phyloP scores from a whole-genome alignment of 2,888 invertebrate genomes.

The Ellobium chinense region DNA sequence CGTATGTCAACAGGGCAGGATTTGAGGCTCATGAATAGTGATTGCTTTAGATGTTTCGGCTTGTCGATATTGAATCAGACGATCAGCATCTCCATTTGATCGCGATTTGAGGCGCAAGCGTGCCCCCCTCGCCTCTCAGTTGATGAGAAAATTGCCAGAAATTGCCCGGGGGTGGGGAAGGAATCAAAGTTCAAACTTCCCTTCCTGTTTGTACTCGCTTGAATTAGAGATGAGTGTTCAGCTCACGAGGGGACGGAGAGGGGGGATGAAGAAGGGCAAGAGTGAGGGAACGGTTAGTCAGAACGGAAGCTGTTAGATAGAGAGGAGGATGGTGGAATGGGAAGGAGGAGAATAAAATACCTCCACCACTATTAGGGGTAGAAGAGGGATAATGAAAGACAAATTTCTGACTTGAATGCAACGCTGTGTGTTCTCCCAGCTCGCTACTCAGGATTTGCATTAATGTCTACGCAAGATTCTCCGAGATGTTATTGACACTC shows the following conservation, averaged over 20 bases:
- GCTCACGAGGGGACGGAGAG: neutral
- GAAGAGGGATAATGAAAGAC: neutral
- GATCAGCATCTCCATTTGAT: slow-evolving; percentile 40
- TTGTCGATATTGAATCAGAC: slow-evolving; percentile 31
- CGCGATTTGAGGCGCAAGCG: slow-evolving; percentile 19
- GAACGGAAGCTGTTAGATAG: neutral
- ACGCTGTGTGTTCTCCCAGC: neutral
- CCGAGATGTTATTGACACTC: neutral
- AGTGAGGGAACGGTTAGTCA: neutral
- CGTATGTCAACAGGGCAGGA: slow-evolving; percentile 29
- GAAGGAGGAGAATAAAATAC: neutral
- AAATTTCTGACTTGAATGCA: neutral
- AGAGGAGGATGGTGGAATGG: neutral
- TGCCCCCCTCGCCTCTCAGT: neutral
- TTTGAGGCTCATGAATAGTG: slow-evolving; percentile 30
- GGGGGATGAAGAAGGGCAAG: neutral
- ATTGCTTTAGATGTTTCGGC: slow-evolving; percentile 25
- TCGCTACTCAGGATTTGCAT: neutral
- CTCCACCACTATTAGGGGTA: neutral
- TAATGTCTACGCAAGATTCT: neutral
- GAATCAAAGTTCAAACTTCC: slow-evolving; percentile 14
- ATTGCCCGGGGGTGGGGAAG: neutral
- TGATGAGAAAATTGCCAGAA: slow-evolving; percentile 38
- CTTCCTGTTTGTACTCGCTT: slow-evolving; percentile 20
- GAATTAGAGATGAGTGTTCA: neutral